These are phyloP conservation scores for Himalopsyche kuldschensis DNA, from an alignment of 2,888 invertebrate species.

Conservation along the genomic window DNA sequence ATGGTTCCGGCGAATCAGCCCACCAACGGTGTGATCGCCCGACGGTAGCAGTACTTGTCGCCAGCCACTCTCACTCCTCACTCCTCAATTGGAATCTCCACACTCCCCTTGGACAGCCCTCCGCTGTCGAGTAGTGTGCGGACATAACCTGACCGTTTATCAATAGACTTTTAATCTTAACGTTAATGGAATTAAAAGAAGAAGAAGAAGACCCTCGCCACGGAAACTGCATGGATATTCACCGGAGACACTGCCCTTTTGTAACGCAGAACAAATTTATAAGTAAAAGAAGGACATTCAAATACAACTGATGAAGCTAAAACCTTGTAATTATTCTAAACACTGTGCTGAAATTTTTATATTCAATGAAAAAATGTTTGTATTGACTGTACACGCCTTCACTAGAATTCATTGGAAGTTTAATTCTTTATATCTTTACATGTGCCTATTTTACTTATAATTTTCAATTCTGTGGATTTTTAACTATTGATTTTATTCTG, in stretches of 20 bases:
- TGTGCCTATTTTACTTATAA: not conserved
- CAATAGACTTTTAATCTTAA: not conserved
- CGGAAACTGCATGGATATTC: not conserved
- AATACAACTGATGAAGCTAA: not conserved
- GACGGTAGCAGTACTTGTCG: slow-evolving; percentile 73
- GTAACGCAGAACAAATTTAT: not conserved
- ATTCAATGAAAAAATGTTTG: too few species aligned
- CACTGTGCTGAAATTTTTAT: not conserved
- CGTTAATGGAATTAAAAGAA: not conserved
- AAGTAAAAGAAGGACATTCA: not conserved
- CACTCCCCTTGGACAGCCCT: not conserved
- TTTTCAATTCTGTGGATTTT: not conserved
- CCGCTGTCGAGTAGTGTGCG: not conserved
- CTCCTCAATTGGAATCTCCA: not conserved
- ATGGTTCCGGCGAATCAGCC: slow-evolving; percentile 76
- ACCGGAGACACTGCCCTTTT: not conserved
- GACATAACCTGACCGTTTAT: not conserved
- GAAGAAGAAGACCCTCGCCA: not conserved
- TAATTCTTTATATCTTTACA: too few species aligned
- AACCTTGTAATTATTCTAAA: not conserved
- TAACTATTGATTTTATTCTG: not conserved
- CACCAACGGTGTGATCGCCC: slow-evolving; percentile 79
- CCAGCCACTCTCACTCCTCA: slow-evolving; percentile 42
- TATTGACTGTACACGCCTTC: too few species aligned
- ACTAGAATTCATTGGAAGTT: too few species aligned